Percentiles rank a stretch among this genome's conserved stretches.
Evolutionary conservation across 2,113 vertebrate genomes (phyloP).

Genomic region (Haemorhous mexicanus): DNA sequence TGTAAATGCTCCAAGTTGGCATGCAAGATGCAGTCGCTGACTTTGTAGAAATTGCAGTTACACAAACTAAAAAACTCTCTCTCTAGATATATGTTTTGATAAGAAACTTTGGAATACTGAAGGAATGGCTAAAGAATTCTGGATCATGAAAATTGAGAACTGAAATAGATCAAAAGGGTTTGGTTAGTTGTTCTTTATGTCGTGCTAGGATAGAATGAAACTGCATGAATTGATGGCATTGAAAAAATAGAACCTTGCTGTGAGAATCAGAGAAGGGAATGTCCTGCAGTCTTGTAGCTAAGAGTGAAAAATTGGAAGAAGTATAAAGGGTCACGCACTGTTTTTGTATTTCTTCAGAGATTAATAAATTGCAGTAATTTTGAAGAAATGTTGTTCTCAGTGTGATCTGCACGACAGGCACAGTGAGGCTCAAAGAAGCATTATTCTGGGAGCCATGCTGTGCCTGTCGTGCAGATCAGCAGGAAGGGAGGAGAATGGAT

Average conservation of each 20-base stretch:
- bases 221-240: neutral
- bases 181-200: neutral
- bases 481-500: neutral
- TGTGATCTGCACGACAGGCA: neutral
- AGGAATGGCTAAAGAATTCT: neutral
- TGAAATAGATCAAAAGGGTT: neutral
- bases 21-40: neutral
- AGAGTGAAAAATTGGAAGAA: neutral
- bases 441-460: neutral
- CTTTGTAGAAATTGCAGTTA: neutral
- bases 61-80: neutral
- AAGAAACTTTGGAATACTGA: neutral
- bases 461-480: neutral
- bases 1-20: neutral
- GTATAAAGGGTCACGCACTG: neutral
- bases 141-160: neutral
- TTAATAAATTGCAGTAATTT: neutral
- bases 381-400: neutral
- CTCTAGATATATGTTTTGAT: neutral
- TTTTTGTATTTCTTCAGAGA: neutral
- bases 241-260: neutral
- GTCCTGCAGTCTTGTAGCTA: neutral
- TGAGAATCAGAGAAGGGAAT: neutral
- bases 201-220: neutral
- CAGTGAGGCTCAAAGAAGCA: neutral